Evolutionary conservation across 37 sponge, comb jelly and placozoan genomes (phyloP).

Genomic region (Corticium candelabrum): DNA sequence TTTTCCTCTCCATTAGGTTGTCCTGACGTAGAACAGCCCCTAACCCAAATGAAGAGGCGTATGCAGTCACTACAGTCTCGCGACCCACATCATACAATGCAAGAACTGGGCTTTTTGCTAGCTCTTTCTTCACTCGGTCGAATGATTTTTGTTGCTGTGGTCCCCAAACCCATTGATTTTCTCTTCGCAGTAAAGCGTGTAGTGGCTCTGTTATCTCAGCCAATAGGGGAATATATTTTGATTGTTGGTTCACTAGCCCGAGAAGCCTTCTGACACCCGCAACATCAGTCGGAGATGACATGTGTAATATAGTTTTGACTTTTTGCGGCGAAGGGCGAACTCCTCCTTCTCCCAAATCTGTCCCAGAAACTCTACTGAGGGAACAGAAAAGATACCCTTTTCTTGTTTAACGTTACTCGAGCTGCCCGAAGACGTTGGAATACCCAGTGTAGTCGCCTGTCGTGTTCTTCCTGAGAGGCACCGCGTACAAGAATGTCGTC

Average conservation of each 20-base stretch:
- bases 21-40: too few relatives aligned
- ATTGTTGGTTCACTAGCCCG: conserved; percentile 27
- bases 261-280: conserved; percentile 17
- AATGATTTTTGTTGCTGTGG: conserved; percentile 21
- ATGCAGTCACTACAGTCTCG: conserved; percentile 16
- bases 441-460: too few relatives aligned
- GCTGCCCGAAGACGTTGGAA: too few relatives aligned
- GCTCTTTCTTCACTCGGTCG: conserved; percentile 12
- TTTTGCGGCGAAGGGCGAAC: conserved; percentile 33
- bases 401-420: conserved; percentile 39
- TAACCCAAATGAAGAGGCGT: conserved; percentile 28
- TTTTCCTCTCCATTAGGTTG: too few relatives aligned
- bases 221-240: conserved; percentile 17
- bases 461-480: too few relatives aligned
- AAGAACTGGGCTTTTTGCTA: conserved; percentile 9
- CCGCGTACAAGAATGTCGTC: too few relatives aligned
- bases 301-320: neutral
- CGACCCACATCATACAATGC: conserved; percentile 19
- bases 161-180: conserved; percentile 29
- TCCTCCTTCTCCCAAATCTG: too few relatives aligned
- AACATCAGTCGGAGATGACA: conserved; percentile 14
- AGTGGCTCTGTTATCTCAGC: conserved; percentile 23
- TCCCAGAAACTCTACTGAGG: too few relatives aligned
- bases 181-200: conserved; percentile 13
- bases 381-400: too few relatives aligned